These are phyloP conservation scores for Cabera pusaria DNA, from an alignment of 2,888 invertebrate species.

Conservation along the genomic window DNA sequence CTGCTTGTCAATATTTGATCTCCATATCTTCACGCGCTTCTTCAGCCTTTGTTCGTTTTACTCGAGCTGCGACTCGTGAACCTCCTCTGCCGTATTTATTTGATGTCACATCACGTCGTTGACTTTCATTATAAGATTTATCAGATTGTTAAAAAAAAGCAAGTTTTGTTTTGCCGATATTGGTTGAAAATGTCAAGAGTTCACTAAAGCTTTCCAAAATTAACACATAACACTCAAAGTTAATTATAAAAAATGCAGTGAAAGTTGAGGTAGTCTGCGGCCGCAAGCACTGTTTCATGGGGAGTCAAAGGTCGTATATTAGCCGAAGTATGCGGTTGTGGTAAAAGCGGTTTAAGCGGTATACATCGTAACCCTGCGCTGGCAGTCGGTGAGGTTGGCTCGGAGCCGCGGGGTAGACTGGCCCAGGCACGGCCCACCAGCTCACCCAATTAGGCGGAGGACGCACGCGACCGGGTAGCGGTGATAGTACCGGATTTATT, in stretches of 20 bases:
- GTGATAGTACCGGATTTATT: constrained; percentile 35
- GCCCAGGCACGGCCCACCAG: constrained; percentile 2
- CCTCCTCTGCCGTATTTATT: too few relatives aligned
- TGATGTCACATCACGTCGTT: too few relatives aligned
- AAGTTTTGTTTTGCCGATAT: too few relatives aligned
- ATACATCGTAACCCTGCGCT: not conserved
- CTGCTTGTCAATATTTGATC: constrained; percentile 19
- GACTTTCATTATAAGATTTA: too few relatives aligned
- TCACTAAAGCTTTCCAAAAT: too few relatives aligned
- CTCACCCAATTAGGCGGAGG: constrained; percentile 19
- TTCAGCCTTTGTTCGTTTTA: not conserved
- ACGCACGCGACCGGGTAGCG: constrained; percentile 31
- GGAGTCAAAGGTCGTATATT: constrained; percentile 20
- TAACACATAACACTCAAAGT: constrained; percentile 4
- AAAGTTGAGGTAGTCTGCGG: constrained; percentile 6
- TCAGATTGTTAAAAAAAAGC: too few relatives aligned
- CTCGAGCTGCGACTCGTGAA: not conserved
- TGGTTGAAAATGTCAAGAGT: too few relatives aligned
- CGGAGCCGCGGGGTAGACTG: constrained; percentile 14
- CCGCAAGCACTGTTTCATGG: constrained; percentile 9
- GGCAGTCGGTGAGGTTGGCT: constrained; percentile 6
- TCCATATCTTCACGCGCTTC: constrained; percentile 14
- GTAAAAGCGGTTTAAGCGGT: constrained; percentile 6
- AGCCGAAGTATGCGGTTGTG: constrained; percentile 16
- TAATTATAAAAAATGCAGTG: constrained; percentile 15